A percentile compares a stretch with the other conserved stretches of the same genome.
phyloP scores from a whole-genome alignment of 64 coral and sea anemone species.

The Platygyra sinensis region DNA sequence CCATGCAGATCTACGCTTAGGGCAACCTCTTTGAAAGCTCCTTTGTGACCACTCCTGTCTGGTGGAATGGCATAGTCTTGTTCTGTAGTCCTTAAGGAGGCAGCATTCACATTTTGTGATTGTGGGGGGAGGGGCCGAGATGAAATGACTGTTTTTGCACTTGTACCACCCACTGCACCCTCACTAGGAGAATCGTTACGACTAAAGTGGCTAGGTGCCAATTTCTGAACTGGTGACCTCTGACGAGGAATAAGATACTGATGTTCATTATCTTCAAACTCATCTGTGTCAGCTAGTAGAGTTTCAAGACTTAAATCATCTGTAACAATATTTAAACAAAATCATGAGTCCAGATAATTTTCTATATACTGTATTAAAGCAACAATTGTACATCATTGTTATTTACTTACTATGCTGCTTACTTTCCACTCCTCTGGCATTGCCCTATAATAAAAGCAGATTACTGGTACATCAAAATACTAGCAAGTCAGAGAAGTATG shows the following conservation, averaged over 20 bases:
- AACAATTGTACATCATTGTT: no score
- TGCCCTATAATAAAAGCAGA: not conserved
- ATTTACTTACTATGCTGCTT: not conserved
- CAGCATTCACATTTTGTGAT: not conserved
- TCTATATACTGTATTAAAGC: not conserved
- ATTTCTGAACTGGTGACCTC: not conserved
- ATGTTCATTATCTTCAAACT: not conserved
- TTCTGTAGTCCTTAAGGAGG: not conserved
- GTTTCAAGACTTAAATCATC: not conserved
- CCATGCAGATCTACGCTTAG: conserved; percentile 12
- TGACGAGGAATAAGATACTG: not conserved
- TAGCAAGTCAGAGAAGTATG: not conserved
- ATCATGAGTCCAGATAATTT: not conserved
- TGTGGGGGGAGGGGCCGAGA: not conserved
- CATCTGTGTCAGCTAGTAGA: conserved; percentile 3
- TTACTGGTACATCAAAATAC: not conserved
- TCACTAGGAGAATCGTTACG: not conserved
- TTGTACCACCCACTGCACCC: not conserved
- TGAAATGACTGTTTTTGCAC: not conserved
- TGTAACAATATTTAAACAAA: not conserved
- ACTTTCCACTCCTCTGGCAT: not conserved
- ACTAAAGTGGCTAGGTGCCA: not conserved
- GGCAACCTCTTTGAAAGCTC: conserved; percentile 20
- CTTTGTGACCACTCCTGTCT: not conserved
- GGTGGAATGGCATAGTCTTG: not conserved